Evolutionary conservation across 64 coral and sea anemone genomes (phyloP), one percentile per base, ranked within the genome.

Genomic region (Catalaphyllia jardinei): DNA sequence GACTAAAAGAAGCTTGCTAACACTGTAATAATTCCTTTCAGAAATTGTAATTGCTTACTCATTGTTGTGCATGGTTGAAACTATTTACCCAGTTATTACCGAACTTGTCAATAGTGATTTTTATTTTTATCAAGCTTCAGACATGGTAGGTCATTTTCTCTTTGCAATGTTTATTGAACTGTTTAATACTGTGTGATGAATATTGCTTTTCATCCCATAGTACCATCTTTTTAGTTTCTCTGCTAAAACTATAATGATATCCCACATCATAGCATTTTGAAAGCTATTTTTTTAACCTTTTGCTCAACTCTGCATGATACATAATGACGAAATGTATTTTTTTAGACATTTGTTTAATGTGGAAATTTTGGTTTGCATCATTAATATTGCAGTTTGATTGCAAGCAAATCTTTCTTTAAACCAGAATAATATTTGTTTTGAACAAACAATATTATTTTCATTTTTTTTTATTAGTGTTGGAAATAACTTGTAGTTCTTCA

Each of bases 81-180:
- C 65, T 25, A 69, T 69, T 69, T 29, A 22, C 65, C 10, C 65
- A n/a, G 22, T 69, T 69, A 69, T 69, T 69, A 69, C 65, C 29
- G 65, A 69, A 69, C 65, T 12, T 69, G 22, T 28, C 63, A 12
- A 25, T 42, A 64, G 2, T 65, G 81, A 22, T 71, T 30, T 51
- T 85, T 85, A 85, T 71, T 85, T 69, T 71, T 25, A 71, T 39
- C 81, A 69, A 71, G 24, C 31, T 69, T 13, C 62, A 85, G 11
- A 71, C 38, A 28, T 49, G 0, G 50, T 69, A 69, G 19, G 62
- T 49, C 61, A 71, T 85, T 85, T 28, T 51, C 18, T 85, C 38
- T 85, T 51, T 65, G 16, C 79, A 83, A 39, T 51, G 31, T 22
- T n/a, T 51, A 8, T n/a, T 11, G 25, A 11, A 27, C 8, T 67